These are phyloP conservation scores for Mastomys coucha DNA, from an alignment of 2,113 vertebrate species.

Conservation along the genomic window DNA sequence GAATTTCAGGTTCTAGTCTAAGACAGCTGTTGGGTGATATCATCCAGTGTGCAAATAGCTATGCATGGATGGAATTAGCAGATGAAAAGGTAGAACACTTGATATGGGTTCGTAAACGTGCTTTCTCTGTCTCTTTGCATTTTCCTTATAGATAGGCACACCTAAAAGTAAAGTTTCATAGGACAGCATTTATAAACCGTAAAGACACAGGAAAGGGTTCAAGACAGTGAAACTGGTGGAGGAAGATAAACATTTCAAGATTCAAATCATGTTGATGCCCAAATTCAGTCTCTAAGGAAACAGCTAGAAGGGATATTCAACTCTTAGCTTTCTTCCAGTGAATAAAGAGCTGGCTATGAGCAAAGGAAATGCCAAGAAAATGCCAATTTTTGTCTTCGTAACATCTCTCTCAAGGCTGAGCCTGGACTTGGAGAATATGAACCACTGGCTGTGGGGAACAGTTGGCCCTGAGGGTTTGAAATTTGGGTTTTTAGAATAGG, in stretches of 20 bases:
- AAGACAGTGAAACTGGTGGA: conserved; percentile 34
- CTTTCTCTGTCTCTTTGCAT: conserved; percentile 61
- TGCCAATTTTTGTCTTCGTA: conserved; percentile 52
- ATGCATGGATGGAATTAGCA: conserved; percentile 64
- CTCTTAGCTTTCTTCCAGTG: conserved; percentile 33
- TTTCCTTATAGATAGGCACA: conserved; percentile 46
- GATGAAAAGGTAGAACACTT: conserved; percentile 68
- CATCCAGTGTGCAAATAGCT: conserved; percentile 57
- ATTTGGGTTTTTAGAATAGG: conserved; percentile 10
- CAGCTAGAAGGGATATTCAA: conserved; percentile 25
- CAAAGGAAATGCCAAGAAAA: conserved; percentile 61
- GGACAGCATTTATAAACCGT: conserved; percentile 10
- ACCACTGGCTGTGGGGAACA: not conserved
- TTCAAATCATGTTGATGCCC: conserved; percentile 55
- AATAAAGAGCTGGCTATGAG: not conserved
- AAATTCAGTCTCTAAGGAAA: conserved; percentile 60
- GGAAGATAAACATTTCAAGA: conserved; percentile 73
- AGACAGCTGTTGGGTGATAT: conserved; percentile 78
- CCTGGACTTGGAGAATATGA: not conserved
- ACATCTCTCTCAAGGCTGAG: conserved; percentile 62
- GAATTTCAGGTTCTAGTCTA: conserved; percentile 58
- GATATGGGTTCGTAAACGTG: not conserved
- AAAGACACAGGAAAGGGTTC: conserved; percentile 30
- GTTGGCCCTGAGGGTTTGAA: conserved; percentile 3
- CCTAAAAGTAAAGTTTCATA: conserved; percentile 61